Percentiles rank a stretch among this genome's conserved stretches.
Evolutionary conservation across 1,140 invertebrate genomes (phyloP).

Genomic region (Cyclargus thomasi): DNA sequence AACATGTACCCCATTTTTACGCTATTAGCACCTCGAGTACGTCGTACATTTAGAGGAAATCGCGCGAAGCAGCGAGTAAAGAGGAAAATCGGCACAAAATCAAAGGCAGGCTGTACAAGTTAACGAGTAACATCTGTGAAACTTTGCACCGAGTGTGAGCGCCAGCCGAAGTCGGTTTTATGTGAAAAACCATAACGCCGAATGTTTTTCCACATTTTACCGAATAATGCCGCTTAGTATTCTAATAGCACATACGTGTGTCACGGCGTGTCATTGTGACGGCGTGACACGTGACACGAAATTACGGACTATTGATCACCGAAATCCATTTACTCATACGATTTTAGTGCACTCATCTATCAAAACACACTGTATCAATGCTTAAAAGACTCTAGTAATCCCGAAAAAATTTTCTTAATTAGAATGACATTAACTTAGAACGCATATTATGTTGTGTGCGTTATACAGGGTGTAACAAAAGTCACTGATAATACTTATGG

Average conservation of each 20-base stretch:
- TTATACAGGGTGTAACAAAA: no score
- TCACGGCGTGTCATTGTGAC: not conserved
- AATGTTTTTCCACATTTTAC: not conserved
- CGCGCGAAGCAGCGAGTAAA: not conserved
- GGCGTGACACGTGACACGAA: not conserved
- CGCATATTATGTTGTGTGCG: no score
- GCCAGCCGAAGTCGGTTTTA: not conserved
- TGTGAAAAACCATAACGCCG: not conserved
- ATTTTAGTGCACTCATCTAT: not conserved
- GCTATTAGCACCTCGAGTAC: not conserved
- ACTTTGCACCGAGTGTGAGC: not conserved
- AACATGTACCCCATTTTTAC: not conserved
- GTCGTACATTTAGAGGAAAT: not conserved
- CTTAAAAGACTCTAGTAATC: no score
- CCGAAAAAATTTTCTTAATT: no score
- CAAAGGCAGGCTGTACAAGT: not conserved
- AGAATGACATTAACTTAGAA: no score
- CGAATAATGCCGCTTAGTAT: not conserved
- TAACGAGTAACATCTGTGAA: constrained; percentile 1
- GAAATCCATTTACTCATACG: not conserved
- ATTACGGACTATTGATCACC: not conserved
- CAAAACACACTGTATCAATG: not conserved
- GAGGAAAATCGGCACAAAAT: not conserved
- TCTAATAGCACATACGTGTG: not conserved
- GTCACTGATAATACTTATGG: no score